These are phyloP conservation scores for Trachelus iudaicus DNA, from an alignment of 2,888 invertebrate genomes.

Conservation along the genomic window DNA sequence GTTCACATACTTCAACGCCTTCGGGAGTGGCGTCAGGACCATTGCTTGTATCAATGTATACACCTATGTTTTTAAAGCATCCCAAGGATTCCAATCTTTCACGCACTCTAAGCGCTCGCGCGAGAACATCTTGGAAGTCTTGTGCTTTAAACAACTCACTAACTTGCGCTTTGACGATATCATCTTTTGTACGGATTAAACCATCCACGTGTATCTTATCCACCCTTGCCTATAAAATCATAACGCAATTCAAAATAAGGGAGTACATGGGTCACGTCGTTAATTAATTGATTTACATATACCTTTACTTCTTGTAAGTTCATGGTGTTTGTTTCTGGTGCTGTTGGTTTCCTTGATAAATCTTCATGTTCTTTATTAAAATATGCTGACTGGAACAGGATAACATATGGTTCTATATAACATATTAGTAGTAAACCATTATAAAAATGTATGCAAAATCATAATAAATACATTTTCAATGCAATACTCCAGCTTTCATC, in stretches of 20 bases:
- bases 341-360: slow-evolving; percentile 15
- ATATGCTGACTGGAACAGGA: slow-evolving; percentile 27
- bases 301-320: slow-evolving; percentile 48
- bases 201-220: slow-evolving; percentile 90
- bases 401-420: background rate
- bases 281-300: slow-evolving; percentile 5
- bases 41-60: slow-evolving; percentile 88
- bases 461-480: background rate
- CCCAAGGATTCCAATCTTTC: slow-evolving; percentile 84
- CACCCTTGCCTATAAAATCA: slow-evolving; percentile 76
- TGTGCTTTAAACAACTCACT: slow-evolving; percentile 84
- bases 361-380: slow-evolving; percentile 19
- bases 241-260: background rate
- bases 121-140: slow-evolving; percentile 87
- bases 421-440: background rate
- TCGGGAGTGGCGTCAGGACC: slow-evolving; percentile 81
- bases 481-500: background rate
- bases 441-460: background rate
- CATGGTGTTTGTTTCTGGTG: slow-evolving; percentile 26
- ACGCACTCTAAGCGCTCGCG: slow-evolving; percentile 76
- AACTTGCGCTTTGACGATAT: slow-evolving; percentile 83
- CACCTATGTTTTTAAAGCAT: slow-evolving; percentile 87
- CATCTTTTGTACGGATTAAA: slow-evolving; percentile 86
- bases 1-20: slow-evolving; percentile 77
- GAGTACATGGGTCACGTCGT: background rate